phyloP scores from a whole-genome alignment of 2,113 vertebrate genomes.

The Mustela lutreola region DNA sequence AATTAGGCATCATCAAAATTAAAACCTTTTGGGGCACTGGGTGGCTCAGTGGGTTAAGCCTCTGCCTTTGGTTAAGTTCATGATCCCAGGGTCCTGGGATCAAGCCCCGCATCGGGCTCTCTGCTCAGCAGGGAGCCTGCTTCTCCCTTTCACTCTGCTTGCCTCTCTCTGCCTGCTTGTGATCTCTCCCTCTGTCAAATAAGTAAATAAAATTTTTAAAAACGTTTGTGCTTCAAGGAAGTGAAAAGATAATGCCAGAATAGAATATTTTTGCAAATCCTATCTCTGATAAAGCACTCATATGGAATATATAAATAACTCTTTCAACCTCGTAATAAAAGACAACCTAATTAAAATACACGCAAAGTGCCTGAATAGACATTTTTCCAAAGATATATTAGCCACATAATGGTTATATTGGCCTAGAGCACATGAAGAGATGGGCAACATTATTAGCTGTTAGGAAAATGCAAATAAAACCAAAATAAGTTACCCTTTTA shows the following conservation, averaged over 20 bases:
- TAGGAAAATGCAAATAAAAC: background rate
- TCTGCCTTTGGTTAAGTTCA: no score
- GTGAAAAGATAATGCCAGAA: background rate
- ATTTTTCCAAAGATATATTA: background rate
- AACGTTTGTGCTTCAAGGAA: background rate
- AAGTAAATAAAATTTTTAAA: no score
- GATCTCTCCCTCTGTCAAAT: no score
- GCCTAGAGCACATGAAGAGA: background rate
- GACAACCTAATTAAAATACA: background rate
- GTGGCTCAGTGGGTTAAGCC: no score
- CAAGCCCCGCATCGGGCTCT: no score
- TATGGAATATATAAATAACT: background rate
- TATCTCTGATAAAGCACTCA: background rate
- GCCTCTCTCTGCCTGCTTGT: no score
- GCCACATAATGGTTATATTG: background rate
- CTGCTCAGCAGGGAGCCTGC: no score
- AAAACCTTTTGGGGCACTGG: background rate
- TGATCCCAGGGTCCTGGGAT: no score
- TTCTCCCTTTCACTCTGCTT: no score
- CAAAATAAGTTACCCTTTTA: background rate
- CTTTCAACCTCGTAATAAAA: background rate
- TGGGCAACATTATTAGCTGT: background rate
- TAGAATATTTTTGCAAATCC: background rate
- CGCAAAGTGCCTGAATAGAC: background rate
- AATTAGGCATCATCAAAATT: background rate